phyloP scores from a whole-genome alignment of 2,113 vertebrate genomes.

The Podiceps cristatus region DNA sequence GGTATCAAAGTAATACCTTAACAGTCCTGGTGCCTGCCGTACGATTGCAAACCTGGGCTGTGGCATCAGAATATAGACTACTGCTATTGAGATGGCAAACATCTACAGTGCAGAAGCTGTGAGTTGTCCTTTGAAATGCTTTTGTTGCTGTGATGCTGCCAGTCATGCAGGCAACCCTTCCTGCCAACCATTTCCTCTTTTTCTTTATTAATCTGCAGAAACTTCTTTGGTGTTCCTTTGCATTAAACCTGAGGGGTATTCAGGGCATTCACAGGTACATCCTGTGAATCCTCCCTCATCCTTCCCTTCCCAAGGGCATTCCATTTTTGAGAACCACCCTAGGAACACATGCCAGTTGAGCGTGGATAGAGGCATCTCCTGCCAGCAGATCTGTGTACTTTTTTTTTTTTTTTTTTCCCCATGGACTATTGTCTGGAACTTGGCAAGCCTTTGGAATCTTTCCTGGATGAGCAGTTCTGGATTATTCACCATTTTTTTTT shows the following conservation, averaged over 20 bases:
- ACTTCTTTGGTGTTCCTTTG: background rate
- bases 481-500: background rate
- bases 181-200: background rate
- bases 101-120: background rate
- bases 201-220: background rate
- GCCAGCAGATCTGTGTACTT: background rate
- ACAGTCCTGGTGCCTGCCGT: background rate
- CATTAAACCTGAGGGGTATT: background rate
- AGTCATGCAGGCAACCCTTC: background rate
- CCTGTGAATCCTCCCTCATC: background rate
- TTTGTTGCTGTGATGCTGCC: background rate
- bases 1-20: background rate
- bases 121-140: background rate
- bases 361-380: background rate
- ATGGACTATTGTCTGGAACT: background rate
- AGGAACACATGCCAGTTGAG: background rate
- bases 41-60: fast-evolving
- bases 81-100: background rate
- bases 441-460: conserved; percentile 15
- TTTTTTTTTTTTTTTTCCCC: conserved; percentile 21
- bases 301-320: background rate
- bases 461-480: conserved; percentile 20
- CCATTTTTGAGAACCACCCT: background rate
- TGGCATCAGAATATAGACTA: background rate
- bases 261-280: background rate